Conservation (phyloP, 1,140 invertebrate genomes). For the Akabosia matsudoensis region DNA sequence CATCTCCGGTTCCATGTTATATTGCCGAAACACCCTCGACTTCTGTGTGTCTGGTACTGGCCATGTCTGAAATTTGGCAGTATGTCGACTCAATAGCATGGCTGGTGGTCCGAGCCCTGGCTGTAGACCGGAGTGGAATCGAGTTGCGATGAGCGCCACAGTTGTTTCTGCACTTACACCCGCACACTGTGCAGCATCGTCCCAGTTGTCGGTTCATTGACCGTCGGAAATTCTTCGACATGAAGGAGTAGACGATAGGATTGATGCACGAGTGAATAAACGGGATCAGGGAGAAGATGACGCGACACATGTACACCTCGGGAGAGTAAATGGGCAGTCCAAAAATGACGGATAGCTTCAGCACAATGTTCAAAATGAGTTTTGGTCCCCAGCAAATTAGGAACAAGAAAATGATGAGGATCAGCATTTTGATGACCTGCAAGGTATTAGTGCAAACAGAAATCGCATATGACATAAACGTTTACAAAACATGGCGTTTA, state of each 20-base stretch:
- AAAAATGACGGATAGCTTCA: constrained; percentile 38
- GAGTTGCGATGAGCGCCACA: neutral
- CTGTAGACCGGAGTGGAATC: constrained; percentile 23
- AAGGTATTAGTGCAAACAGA: too few relatives aligned
- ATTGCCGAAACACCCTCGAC: constrained; percentile 28
- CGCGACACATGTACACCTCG: constrained; percentile 46
- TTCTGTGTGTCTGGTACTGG: constrained; percentile 25
- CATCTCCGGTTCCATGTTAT: too few relatives aligned
- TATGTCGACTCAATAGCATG: constrained; percentile 21
- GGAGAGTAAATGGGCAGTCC: constrained; percentile 47
- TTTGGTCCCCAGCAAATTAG: constrained; percentile 45
- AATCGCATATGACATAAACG: too few relatives aligned
- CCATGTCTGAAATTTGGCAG: constrained; percentile 13
- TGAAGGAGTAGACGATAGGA: constrained; percentile 59
- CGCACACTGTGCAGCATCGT: constrained; percentile 32
- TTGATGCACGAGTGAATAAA: constrained; percentile 56
- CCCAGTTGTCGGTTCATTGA: constrained; percentile 50
- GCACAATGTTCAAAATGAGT: constrained; percentile 24
- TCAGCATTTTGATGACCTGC: constrained; percentile 51
- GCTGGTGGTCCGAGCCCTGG: neutral
- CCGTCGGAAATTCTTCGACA: constrained; percentile 56
- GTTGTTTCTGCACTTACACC: constrained; percentile 29
- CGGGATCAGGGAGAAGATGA: constrained; percentile 49
- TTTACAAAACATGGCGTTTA: too few relatives aligned
- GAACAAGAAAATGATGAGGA: constrained; percentile 48